Evolutionary conservation across 2,113 vertebrate species (phyloP).

Genomic region (Serinus canaria): DNA sequence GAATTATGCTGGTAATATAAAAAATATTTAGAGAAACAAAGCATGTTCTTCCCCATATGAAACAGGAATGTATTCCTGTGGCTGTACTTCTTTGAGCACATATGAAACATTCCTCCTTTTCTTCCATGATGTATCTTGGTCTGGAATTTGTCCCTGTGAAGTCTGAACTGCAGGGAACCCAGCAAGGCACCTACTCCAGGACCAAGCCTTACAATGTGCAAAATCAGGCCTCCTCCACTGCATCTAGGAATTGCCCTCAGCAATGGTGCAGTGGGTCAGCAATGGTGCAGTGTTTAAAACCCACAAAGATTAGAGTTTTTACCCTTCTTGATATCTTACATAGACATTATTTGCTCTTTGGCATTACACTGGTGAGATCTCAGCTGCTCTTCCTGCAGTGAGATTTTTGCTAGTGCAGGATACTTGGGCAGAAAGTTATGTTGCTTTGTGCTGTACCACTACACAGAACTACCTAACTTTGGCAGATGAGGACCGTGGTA

Average conservation of each 20-base stretch:
- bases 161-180: not conserved
- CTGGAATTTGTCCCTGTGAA: not conserved
- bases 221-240: not conserved
- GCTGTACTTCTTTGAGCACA: not conserved
- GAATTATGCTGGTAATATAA: not conserved
- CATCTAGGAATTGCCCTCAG: not conserved
- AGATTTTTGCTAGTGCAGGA: not conserved
- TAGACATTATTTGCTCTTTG: not conserved
- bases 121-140: not conserved
- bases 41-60: not conserved
- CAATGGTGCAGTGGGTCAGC: not conserved
- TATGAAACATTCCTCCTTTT: not conserved
- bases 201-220: not conserved
- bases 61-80: not conserved
- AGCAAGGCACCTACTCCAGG: not conserved
- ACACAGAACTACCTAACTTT: not conserved
- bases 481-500: rapidly evolving
- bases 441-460: not conserved
- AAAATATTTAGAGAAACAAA: not conserved
- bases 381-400: not conserved
- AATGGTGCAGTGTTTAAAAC: not conserved
- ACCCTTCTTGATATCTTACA: not conserved
- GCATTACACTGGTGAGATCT: not conserved
- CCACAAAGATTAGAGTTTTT: not conserved
- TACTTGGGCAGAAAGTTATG: not conserved